Evolutionary conservation across 2,888 invertebrate genomes (phyloP), one percentile per base, ranked within the genome.

Genomic region (Philopedon plagiatum): DNA sequence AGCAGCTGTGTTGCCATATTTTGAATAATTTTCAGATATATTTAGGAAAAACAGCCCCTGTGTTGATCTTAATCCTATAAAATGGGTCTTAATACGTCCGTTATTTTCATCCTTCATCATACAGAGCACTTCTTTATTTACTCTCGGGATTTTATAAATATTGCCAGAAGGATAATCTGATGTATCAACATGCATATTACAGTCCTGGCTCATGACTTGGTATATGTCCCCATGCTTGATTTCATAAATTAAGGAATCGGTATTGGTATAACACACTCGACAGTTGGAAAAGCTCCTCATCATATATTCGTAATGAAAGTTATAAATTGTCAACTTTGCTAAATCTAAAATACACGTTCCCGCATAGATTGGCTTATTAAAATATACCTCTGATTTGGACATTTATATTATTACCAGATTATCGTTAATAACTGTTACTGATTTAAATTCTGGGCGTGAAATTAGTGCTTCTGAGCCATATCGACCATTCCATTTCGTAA

Each of bases 61-160:
- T n/a, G n/a, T 29, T 41, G 77, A 63, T 39, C 78, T 54, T 8
- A 81, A 62, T 1, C 81, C 82, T 0, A 81, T 74, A 74, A 81
- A 83, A 71, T 82, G 79, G 0, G 73, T 78, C 75, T 82, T 80
- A 18, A 58, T 58, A 2, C 21, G 4, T 4, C 82, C 81, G 23
- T 78, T 77, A 51, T 75, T 77, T 65, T 83, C 82, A 75, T 82
- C 81, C 71, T 83, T 82, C 77, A 83, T 80, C 49, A 82, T 64
- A 2, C 83, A 81, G 1, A 80, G 21, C 3, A 80, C 74, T 74
- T 82, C 82, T 70, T 81, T 81, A 64, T 81, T 81, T 78, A 79
- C 49, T 56, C 32, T 23, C 4, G 81, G 80, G 61, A 78, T 80
- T 21, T 60, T 64, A 75, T 72, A 81, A 9, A 73, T 44, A 77